phyloP scores from a whole-genome alignment of 2,113 vertebrate species.

The Actinemys pallida region DNA sequence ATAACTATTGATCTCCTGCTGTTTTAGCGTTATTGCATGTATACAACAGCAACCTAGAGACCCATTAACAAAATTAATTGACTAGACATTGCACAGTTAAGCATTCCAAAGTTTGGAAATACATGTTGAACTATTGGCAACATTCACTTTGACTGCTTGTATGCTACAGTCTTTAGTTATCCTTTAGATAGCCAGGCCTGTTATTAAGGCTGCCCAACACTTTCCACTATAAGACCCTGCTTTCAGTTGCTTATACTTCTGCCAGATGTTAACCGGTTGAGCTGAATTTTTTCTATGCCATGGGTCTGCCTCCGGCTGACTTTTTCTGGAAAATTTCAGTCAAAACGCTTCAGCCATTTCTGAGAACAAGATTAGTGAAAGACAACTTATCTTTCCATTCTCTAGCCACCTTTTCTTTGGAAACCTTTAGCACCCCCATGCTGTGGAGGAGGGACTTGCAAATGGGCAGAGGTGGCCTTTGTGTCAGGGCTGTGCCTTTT shows the following conservation, averaged over 20 bases:
- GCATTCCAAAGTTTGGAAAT: neutral
- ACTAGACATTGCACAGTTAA: neutral
- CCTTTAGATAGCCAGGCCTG: neutral
- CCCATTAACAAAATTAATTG: neutral
- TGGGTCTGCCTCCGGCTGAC: neutral
- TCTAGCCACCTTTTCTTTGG: neutral
- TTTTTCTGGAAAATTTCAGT: neutral
- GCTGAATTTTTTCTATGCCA: neutral
- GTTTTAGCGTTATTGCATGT: neutral
- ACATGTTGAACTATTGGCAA: neutral
- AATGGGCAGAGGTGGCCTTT: neutral
- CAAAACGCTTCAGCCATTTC: neutral
- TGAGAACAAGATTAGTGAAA: neutral
- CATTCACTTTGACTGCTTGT: neutral
- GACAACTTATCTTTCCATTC: neutral
- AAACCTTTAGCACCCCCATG: neutral
- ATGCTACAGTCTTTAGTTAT: neutral
- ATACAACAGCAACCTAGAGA: neutral
- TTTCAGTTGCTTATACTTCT: neutral
- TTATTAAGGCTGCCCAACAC: neutral
- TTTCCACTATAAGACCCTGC: neutral
- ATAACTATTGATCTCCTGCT: neutral
- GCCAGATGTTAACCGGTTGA: neutral
- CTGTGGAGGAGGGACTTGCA: neutral
- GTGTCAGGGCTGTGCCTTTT: neutral